These are phyloP conservation scores for Staurois parvus DNA, from an alignment of 2,797 vertebrate species.

Conservation along the genomic window DNA sequence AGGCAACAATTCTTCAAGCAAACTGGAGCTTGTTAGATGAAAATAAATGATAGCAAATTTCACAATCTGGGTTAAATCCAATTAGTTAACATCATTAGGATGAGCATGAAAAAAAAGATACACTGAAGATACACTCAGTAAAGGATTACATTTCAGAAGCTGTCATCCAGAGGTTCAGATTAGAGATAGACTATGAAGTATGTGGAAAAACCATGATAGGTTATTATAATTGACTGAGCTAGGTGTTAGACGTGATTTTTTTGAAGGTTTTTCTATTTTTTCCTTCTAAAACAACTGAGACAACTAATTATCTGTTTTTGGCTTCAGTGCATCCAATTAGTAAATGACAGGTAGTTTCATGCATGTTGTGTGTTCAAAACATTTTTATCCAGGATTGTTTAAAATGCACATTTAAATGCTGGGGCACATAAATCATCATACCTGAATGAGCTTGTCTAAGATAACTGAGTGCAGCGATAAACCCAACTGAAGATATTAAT, in stretches of 20 bases:
- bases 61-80: slow-evolving; percentile 69
- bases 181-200: slow-evolving; percentile 68
- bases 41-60: slow-evolving; percentile 65
- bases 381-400: background rate
- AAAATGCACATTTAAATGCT: slow-evolving; percentile 32
- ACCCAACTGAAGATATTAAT: background rate
- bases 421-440: slow-evolving; percentile 24
- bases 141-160: slow-evolving; percentile 65
- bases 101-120: slow-evolving; percentile 65
- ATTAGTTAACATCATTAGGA: slow-evolving; percentile 70
- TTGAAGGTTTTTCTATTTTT: slow-evolving; percentile 76
- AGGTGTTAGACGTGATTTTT: slow-evolving; percentile 84
- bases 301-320: slow-evolving; percentile 88
- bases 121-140: slow-evolving; percentile 67
- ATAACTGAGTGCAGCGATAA: background rate
- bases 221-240: slow-evolving; percentile 76
- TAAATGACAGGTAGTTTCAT: slow-evolving; percentile 69
- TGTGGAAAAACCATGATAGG: slow-evolving; percentile 68
- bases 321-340: slow-evolving; percentile 85
- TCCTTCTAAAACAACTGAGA: slow-evolving; percentile 67
- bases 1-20: slow-evolving; percentile 50
- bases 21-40: slow-evolving; percentile 65
- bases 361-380: slow-evolving; percentile 20
- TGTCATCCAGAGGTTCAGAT: slow-evolving; percentile 69
- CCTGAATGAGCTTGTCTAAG: background rate